Evolutionary conservation across 1,140 invertebrate genomes (phyloP).

Genomic region (Cyclina sinensis): DNA sequence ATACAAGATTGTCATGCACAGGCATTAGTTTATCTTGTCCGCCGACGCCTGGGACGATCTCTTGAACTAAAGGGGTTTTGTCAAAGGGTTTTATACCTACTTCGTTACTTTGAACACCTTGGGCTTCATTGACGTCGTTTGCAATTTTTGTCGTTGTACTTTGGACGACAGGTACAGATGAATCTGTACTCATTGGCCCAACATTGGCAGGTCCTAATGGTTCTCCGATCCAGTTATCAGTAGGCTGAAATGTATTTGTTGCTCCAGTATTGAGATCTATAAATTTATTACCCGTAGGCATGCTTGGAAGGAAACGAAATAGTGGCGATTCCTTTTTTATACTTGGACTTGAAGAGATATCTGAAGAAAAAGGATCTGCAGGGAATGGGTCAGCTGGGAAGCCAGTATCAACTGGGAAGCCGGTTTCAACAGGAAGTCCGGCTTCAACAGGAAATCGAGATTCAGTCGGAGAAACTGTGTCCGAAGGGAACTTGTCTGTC

Average conservation of each 20-base stretch:
- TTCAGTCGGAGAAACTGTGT: background rate
- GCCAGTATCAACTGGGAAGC: background rate
- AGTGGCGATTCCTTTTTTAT: background rate
- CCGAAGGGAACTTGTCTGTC: background rate
- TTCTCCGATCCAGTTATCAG: conserved; percentile 20
- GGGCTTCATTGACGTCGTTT: background rate
- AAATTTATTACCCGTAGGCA: background rate
- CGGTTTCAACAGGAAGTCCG: background rate
- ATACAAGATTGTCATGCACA: no score
- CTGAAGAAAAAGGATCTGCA: background rate
- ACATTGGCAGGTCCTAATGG: background rate
- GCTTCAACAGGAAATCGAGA: background rate
- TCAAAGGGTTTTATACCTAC: background rate
- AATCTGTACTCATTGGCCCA: background rate
- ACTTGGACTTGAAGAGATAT: background rate
- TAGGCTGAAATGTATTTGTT: conserved; percentile 1
- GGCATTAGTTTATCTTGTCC: background rate
- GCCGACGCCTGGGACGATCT: background rate
- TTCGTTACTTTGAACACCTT: background rate
- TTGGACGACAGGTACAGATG: background rate
- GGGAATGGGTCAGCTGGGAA: background rate
- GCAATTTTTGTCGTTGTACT: background rate
- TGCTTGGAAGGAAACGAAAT: background rate
- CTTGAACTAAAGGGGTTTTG: background rate
- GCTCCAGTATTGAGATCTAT: background rate